Conservation (phyloP, 2,888 invertebrate genomes). For the Papilio gigon region DNA sequence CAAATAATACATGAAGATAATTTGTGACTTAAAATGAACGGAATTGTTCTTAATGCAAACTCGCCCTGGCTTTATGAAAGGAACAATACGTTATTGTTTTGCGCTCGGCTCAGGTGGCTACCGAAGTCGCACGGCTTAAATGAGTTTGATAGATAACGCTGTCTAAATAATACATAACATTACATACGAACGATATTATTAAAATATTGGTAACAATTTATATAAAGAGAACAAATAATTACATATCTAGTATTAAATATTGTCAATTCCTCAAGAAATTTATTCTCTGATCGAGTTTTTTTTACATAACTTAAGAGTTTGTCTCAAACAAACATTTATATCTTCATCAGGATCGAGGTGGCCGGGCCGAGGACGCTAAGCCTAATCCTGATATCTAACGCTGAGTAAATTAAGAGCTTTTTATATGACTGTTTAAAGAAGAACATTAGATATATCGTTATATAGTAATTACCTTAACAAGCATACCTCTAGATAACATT, state of each 20-base stretch:
- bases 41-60: conserved; percentile 24
- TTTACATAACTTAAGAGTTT: no score
- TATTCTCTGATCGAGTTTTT: no score
- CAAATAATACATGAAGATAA: conserved; percentile 13
- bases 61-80: conserved; percentile 22
- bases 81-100: conserved; percentile 37
- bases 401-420: not conserved
- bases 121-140: conserved; percentile 21
- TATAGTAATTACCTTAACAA: not conserved
- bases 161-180: conserved; percentile 7
- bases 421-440: not conserved
- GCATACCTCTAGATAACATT: not conserved
- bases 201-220: not conserved
- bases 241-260: no score
- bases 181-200: not conserved
- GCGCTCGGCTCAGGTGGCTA: conserved; percentile 15
- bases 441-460: not conserved
- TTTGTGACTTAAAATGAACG: conserved; percentile 32
- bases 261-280: no score
- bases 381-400: no score
- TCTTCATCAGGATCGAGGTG: no score
- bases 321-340: no score
- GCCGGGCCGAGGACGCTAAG: no score
- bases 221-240: not conserved
- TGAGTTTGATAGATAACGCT: conserved; percentile 14